Base-by-base conservation (phyloP, 2,888 invertebrate species). In the Nephrocerus scutellatus region DNA sequence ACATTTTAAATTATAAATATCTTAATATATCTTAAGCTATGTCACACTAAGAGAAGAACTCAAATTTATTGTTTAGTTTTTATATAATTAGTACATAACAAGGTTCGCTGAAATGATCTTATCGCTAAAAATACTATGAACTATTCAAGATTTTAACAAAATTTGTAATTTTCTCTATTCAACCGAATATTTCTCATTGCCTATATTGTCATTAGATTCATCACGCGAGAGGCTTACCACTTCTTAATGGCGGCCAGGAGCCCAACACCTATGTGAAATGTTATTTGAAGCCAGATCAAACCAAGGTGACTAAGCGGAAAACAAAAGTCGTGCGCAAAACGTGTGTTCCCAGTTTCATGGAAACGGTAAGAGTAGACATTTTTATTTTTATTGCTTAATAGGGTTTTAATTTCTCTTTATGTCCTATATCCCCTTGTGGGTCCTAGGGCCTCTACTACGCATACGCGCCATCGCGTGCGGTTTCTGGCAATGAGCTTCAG, bases 291-390 rank as follows among this genome's bases (percentile, higher is more conserved):
- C 96, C 97, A 7, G 96, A 97, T 66, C 81, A 83, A 15, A 80
- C 80, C 39, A 95, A 95, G 70, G 81, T 79, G 50, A 95, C 96
- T 12, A 98, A 98, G 70, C 75, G 92, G 35, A 98, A 98, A 71
- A 97, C 97, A 1, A 88, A 91, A 69, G 88, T 93, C 2, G 81
- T 93, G 2, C 84, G 84, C 55, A 84, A 86, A 51, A 90, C 88
- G 60, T 88, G 89, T 56, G 91, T 95, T 68, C 97, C 97, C 0
- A 92, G 93, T 13, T 97, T 93, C 70, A 96, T 97, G 89, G 92
- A 95, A 75, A 91, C 91, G 85, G 88, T 89, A 69, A 37, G 46
- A 9, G 2, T 3, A 6, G n/a, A 18, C 7, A 70, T 24, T 23
- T 16, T 10, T 16, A 5, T 4, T 9, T 25, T 25, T 20, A 20